These are phyloP conservation scores for Tetropium fuscum DNA, from an alignment of 2,888 invertebrate genomes.

Conservation along the genomic window DNA sequence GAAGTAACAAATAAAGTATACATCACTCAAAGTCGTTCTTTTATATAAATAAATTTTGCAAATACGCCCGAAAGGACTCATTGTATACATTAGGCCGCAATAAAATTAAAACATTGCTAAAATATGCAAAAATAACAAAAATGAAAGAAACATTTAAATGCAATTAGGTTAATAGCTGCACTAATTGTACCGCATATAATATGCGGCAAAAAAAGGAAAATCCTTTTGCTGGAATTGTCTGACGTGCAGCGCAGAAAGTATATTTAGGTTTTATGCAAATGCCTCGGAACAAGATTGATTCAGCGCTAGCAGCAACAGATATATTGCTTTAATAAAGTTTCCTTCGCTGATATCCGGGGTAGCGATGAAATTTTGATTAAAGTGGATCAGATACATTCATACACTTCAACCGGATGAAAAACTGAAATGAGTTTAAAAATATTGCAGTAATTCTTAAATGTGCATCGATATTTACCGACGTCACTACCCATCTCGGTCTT, in stretches of 20 bases:
- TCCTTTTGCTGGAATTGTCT: not conserved
- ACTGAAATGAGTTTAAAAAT: no score
- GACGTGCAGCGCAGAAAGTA: not conserved
- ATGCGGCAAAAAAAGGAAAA: not conserved
- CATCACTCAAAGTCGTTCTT: no score
- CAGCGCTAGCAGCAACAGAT: not conserved
- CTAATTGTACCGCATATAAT: conserved; percentile 2
- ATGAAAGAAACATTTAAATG: conserved; percentile 1
- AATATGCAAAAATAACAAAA: conserved; percentile 2
- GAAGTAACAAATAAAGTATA: no score
- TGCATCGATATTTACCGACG: no score
- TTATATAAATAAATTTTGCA: no score
- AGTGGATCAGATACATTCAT: no score
- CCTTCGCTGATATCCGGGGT: not conserved
- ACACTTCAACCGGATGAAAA: no score
- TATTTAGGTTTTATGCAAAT: conserved; percentile 9
- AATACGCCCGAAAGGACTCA: no score
- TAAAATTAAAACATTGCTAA: no score
- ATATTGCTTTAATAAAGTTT: conserved; percentile 3
- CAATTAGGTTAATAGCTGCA: conserved; percentile 1
- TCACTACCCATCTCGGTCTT: no score
- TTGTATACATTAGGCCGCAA: no score
- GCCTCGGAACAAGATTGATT: not conserved
- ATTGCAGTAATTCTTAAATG: no score
- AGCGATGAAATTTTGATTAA: not conserved